Percentiles rank a stretch among this genome's conserved stretches.
These are phyloP conservation scores for Sus scrofa DNA, from an alignment of 2,113 vertebrate species.

Conservation along the genomic window T2T-Sscrofa CM000824.6:28896001-28896500, in stretches of 20 bases:
- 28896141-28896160: conserved; percentile 74
- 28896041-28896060: conserved; percentile 85
- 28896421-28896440: too few relatives aligned
- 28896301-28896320: too few relatives aligned
- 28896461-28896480: too few relatives aligned
- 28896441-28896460: too few relatives aligned
- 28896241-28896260: conserved; percentile 34
- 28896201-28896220: conserved; percentile 59
- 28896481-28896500: background rate
- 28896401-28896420: too few relatives aligned
- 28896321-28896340: too few relatives aligned
- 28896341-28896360: too few relatives aligned
- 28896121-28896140: conserved; percentile 65
- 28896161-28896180: conserved; percentile 52
- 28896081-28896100: conserved; percentile 71
- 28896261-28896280: too few relatives aligned
- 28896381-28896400: too few relatives aligned
- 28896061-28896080: conserved; percentile 80
- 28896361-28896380: too few relatives aligned
- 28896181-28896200: conserved; percentile 46
- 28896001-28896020: conserved; percentile 87
- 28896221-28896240: conserved; percentile 48
- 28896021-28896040: conserved; percentile 88
- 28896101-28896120: conserved; percentile 82
- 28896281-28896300: too few relatives aligned